A percentile compares a stretch with the other conserved stretches of the same genome.
Conservation (phyloP, 2,888 invertebrate genomes). For the Geophilus truncorum region DNA sequence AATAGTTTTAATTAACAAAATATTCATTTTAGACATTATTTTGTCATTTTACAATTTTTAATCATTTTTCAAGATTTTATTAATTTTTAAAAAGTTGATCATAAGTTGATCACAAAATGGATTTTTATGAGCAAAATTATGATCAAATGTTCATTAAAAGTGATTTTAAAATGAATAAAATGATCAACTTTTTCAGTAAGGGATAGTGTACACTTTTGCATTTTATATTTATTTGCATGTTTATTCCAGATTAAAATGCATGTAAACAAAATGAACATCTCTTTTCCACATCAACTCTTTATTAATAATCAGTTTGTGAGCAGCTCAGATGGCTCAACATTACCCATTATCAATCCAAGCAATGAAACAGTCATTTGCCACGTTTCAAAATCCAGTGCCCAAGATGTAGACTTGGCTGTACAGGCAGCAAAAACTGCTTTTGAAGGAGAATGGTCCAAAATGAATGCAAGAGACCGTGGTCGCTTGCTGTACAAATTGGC, state of each 20-base stretch:
- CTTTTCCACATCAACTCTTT: conserved; percentile 84
- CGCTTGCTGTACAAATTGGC: conserved; percentile 78
- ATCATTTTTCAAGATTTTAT: no score
- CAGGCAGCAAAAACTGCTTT: conserved; percentile 79
- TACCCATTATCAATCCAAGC: conserved; percentile 67
- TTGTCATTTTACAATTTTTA: no score
- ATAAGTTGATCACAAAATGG: no score
- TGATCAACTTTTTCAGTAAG: no score
- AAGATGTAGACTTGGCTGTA: conserved; percentile 84
- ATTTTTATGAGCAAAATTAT: no score
- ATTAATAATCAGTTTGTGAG: conserved; percentile 86
- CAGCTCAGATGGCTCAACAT: conserved; percentile 46
- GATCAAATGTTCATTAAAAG: no score
- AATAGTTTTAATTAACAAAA: no score
- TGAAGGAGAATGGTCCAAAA: conserved; percentile 89
- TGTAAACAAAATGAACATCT: conserved; percentile 76
- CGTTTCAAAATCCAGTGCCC: conserved; percentile 63
- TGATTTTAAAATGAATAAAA: no score
- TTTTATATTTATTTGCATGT: neutral
- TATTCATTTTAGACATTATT: no score
- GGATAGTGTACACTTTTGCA: no score
- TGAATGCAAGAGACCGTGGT: conserved; percentile 87
- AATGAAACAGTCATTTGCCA: conserved; percentile 62
- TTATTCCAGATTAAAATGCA: conserved; percentile 55
- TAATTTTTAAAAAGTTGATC: no score